These are phyloP conservation scores for Agriotes lineatus DNA, from an alignment of 2,888 invertebrate species.

Conservation along the genomic window DNA sequence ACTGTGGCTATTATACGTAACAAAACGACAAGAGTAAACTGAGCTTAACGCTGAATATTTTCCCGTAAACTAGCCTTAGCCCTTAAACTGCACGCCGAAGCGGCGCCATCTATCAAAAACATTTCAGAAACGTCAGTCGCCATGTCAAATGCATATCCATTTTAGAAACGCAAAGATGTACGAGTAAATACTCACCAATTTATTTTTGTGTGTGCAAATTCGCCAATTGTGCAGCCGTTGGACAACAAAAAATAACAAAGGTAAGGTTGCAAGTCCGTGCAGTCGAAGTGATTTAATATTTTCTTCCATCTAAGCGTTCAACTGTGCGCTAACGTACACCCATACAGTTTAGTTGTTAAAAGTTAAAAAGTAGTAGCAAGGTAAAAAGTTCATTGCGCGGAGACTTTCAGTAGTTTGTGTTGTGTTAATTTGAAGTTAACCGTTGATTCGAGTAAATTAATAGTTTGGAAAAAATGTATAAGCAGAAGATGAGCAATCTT, in stretches of 20 bases:
- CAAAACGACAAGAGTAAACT: too few species aligned
- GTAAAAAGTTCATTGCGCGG: slow-evolving; percentile 59
- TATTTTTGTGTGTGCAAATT: slow-evolving; percentile 30
- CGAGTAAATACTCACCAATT: not conserved
- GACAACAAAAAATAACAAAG: slow-evolving; percentile 51
- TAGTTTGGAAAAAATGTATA: slow-evolving; percentile 59
- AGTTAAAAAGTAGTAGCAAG: slow-evolving; percentile 47
- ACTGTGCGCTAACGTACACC: slow-evolving; percentile 60
- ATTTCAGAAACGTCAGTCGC: not conserved
- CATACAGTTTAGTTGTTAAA: slow-evolving; percentile 56
- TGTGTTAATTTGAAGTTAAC: slow-evolving; percentile 61
- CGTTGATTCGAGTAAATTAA: slow-evolving; percentile 55
- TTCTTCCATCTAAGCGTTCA: slow-evolving; percentile 58
- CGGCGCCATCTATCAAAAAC: too few species aligned
- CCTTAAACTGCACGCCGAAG: too few species aligned
- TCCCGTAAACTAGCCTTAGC: too few species aligned
- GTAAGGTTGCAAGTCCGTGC: slow-evolving; percentile 63
- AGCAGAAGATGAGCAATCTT: slow-evolving; percentile 63
- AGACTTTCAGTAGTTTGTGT: slow-evolving; percentile 65
- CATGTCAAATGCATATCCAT: not conserved
- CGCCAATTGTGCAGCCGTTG: slow-evolving; percentile 32
- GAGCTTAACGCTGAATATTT: too few species aligned
- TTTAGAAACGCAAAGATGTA: not conserved
- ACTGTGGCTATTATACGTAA: too few species aligned
- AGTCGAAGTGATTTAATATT: slow-evolving; percentile 61